phyloP scores from a whole-genome alignment of 2,113 vertebrate species.

The Clarias magur region DNA sequence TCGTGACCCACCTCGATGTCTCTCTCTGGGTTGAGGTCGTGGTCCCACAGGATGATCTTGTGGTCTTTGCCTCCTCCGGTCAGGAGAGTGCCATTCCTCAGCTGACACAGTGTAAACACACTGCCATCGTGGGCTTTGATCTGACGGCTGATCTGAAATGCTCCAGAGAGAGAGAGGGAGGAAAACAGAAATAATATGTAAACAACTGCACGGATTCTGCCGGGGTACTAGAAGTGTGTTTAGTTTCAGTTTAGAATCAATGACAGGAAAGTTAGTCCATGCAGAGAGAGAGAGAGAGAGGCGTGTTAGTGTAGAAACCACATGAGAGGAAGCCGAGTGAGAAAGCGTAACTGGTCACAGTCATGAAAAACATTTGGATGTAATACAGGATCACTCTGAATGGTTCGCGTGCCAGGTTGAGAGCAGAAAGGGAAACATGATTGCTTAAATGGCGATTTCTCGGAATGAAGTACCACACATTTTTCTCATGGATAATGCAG shows the following conservation, averaged over 20 bases:
- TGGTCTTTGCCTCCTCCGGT: slow-evolving; percentile 95
- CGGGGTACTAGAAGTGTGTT: not conserved
- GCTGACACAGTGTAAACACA: slow-evolving; percentile 93
- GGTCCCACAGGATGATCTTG: slow-evolving; percentile 94
- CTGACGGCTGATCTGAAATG: slow-evolving; percentile 91
- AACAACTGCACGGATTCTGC: not conserved
- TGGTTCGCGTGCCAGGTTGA: not conserved
- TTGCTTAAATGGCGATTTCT: slow-evolving; percentile 35
- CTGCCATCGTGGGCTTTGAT: slow-evolving; percentile 95
- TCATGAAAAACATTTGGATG: not conserved
- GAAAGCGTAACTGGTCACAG: not conserved
- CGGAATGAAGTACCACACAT: slow-evolving; percentile 57
- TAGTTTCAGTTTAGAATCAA: not conserved
- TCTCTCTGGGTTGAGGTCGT: slow-evolving; percentile 84
- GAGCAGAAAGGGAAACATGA: slow-evolving; percentile 18
- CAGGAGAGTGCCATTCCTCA: slow-evolving; percentile 90
- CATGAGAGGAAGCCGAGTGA: not conserved
- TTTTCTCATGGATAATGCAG: slow-evolving; percentile 49
- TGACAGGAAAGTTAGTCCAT: not conserved
- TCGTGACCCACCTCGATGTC: slow-evolving; percentile 87
- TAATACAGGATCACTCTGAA: slow-evolving; percentile 13
- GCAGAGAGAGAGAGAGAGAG: not conserved
- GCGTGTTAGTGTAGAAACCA: not conserved
- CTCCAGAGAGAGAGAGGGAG: slow-evolving; percentile 62
- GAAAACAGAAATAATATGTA: not conserved